Percentiles rank a stretch among this genome's conserved stretches.
Conservation (phyloP, 2,888 invertebrate species). For the Tipula unca region DNA sequence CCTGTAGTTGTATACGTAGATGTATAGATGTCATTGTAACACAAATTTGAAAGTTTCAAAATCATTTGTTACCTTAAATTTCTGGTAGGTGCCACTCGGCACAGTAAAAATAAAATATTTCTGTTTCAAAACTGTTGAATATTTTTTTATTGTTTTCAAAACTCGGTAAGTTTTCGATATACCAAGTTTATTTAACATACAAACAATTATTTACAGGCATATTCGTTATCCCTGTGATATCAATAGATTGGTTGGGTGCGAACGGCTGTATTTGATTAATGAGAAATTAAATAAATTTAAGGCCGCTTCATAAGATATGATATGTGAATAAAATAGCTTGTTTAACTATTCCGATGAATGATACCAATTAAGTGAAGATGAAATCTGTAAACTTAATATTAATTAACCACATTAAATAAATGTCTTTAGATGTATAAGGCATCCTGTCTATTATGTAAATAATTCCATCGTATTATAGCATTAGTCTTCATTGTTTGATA, state of each 20-base stretch:
- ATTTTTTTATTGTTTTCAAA: background rate
- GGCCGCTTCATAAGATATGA: background rate
- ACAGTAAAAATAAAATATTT: background rate
- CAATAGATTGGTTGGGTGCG: background rate
- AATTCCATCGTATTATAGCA: background rate
- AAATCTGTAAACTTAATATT: background rate
- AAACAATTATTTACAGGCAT: background rate
- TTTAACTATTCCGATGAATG: background rate
- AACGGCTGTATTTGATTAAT: background rate
- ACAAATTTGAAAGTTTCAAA: background rate
- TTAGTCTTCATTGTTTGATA: background rate
- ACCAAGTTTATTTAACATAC: background rate
- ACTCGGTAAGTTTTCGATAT: background rate
- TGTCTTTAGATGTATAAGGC: no score
- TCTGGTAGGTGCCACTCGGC: background rate
- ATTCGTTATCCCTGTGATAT: background rate
- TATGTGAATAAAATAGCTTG: background rate
- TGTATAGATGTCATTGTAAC: background rate
- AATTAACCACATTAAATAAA: background rate
- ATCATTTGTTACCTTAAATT: background rate
- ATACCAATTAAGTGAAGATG: background rate
- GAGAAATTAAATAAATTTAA: background rate
- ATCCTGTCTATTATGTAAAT: background rate
- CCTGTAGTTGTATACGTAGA: background rate
- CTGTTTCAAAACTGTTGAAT: background rate